These are phyloP conservation scores for Loripinus fragilis DNA, from an alignment of 2,888 invertebrate genomes.

Conservation along the genomic window DNA sequence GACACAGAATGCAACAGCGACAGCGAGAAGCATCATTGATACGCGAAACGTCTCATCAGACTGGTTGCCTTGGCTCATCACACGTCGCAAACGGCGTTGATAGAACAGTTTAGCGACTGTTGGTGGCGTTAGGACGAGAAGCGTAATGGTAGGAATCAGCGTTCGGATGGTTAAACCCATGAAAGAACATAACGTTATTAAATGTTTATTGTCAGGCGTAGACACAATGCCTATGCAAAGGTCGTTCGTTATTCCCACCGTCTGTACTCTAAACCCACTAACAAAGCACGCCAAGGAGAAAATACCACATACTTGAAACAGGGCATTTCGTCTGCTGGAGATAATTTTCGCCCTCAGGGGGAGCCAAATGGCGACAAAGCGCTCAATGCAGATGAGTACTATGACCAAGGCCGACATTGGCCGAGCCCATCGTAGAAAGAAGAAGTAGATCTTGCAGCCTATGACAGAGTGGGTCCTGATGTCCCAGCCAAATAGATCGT, in stretches of 20 bases:
- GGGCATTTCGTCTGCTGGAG: background rate
- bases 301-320: background rate
- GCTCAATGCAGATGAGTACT: background rate
- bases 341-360: background rate
- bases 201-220: background rate
- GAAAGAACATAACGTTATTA: background rate
- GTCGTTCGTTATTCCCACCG: background rate
- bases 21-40: background rate
- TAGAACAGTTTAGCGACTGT: background rate
- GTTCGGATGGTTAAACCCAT: background rate
- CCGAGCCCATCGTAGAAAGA: background rate
- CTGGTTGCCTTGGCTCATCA: background rate
- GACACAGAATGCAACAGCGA: background rate
- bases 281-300: too few species aligned
- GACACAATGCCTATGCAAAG: background rate
- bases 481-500: background rate
- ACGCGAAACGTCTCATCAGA: background rate
- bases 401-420: background rate
- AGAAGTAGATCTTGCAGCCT: background rate
- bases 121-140: background rate
- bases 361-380: slow-evolving; percentile 2
- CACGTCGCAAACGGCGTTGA: background rate
- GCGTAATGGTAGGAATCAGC: background rate
- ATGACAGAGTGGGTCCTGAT: background rate
- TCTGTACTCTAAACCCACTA: background rate